Percentiles rank a stretch among this genome's conserved stretches.
Evolutionary conservation across 92 coral and sea anemone genomes (phyloP).

Genomic region (Porites divaricata): DNA sequence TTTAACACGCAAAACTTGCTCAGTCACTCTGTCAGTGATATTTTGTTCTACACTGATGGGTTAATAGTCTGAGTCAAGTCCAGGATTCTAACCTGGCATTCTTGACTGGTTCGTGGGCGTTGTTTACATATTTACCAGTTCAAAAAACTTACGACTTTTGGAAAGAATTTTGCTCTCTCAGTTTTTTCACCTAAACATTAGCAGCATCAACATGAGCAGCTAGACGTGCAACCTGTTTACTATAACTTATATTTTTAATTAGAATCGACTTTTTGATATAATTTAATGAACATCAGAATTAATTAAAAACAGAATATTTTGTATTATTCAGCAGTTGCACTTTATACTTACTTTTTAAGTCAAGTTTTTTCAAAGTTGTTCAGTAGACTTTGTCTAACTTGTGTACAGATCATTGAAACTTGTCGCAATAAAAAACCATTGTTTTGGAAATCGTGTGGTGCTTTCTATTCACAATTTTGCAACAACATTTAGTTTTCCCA

Average conservation of each 20-base stretch:
- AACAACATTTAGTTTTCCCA: too few relatives aligned
- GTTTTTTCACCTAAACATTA: not conserved
- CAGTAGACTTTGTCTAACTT: not conserved
- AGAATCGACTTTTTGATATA: not conserved
- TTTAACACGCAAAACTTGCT: too few relatives aligned
- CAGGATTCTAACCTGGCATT: not conserved
- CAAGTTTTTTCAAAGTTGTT: not conserved
- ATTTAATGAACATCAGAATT: not conserved
- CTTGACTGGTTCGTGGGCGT: not conserved
- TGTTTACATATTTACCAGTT: too few relatives aligned
- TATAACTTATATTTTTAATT: not conserved
- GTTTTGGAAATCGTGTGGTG: not conserved
- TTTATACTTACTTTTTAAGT: not conserved
- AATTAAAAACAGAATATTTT: not conserved
- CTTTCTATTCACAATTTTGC: not conserved
- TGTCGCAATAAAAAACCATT: slow-evolving; percentile 12
- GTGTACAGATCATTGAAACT: slow-evolving; percentile 17
- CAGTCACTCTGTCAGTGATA: not conserved
- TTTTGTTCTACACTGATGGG: too few relatives aligned
- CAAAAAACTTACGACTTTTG: not conserved
- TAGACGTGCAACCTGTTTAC: not conserved
- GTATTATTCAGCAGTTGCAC: not conserved
- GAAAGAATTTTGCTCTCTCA: not conserved
- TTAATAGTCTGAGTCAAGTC: not conserved
- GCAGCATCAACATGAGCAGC: not conserved